Conservation (phyloP, 2,888 invertebrate genomes). For the Sclerodermus sp. region DNA sequence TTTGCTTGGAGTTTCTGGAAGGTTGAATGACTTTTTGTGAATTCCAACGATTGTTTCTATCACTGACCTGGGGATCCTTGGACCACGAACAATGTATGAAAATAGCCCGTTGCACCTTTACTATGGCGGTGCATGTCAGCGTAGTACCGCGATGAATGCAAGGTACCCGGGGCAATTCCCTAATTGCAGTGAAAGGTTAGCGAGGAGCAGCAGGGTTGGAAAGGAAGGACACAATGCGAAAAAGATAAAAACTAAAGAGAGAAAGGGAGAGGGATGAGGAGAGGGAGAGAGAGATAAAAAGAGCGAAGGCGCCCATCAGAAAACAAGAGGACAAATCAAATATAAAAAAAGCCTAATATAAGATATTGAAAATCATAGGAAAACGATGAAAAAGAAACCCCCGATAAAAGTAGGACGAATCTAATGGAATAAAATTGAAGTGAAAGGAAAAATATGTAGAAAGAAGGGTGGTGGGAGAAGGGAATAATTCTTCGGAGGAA, state of each 20-base stretch:
- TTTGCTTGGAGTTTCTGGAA: no score
- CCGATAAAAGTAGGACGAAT: no score
- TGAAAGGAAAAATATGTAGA: no score
- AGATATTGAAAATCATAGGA: no score
- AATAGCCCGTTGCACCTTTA: constrained; percentile 35
- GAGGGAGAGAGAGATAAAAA: constrained; percentile 8
- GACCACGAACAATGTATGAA: constrained; percentile 33
- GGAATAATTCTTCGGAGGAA: constrained; percentile 6
- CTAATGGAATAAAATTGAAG: no score
- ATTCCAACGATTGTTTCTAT: neutral
- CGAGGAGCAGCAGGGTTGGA: constrained; percentile 18
- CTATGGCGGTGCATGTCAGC: constrained; percentile 30
- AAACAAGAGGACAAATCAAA: no score
- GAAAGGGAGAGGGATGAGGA: constrained; percentile 12
- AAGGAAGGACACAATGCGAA: constrained; percentile 8
- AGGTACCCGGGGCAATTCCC: constrained; percentile 48
- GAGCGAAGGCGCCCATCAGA: constrained; percentile 4
- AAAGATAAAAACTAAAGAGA: neutral
- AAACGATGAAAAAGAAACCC: no score
- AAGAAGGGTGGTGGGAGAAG: neutral
- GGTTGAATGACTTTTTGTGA: no score
- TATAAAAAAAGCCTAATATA: no score
- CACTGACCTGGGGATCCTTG: constrained; percentile 18
- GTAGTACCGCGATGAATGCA: constrained; percentile 45
- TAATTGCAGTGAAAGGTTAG: constrained; percentile 46